phyloP scores from a whole-genome alignment of 2,797 vertebrate genomes.

The Serranus cabrilla region DNA sequence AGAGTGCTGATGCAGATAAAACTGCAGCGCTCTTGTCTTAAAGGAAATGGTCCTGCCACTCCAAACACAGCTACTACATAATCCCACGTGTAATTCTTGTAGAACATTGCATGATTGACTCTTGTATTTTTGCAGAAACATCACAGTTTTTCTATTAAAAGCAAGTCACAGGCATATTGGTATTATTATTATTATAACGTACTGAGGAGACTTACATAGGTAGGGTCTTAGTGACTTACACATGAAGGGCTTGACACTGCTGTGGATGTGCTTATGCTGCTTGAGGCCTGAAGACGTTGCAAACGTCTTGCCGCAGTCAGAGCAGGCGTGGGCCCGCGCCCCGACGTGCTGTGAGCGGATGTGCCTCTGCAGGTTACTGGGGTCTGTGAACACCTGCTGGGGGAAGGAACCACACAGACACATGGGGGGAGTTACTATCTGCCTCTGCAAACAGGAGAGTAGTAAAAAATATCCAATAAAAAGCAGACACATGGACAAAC shows the following conservation, averaged over 20 bases:
- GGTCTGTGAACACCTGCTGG: constrained; percentile 99
- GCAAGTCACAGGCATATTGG: constrained; percentile 70
- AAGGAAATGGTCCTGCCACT: constrained; percentile 39
- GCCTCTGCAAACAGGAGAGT: constrained; percentile 3
- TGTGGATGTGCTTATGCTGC: constrained; percentile 99
- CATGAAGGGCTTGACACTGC: constrained; percentile 99
- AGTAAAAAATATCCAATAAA: background rate
- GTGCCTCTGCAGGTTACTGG: constrained; percentile 99
- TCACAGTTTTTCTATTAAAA: constrained; percentile 51
- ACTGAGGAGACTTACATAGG: constrained; percentile 89
- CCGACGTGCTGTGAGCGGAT: constrained; percentile 99
- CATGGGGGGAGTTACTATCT: constrained; percentile 75
- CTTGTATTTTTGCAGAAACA: constrained; percentile 53
- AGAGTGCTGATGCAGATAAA: constrained; percentile 57
- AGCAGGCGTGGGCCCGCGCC: constrained; percentile 97
- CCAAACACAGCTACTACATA: constrained; percentile 27
- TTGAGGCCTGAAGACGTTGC: constrained; percentile 99
- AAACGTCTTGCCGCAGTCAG: constrained; percentile 99
- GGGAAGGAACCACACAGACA: constrained; percentile 86
- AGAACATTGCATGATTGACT: constrained; percentile 46
- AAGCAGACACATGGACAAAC: background rate
- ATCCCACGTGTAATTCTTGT: constrained; percentile 49
- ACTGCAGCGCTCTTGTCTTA: constrained; percentile 33
- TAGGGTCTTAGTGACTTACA: constrained; percentile 96
- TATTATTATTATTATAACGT: constrained; percentile 76